Conservation (phyloP, 2,113 vertebrate genomes). For the Scolopax mira region DNA sequence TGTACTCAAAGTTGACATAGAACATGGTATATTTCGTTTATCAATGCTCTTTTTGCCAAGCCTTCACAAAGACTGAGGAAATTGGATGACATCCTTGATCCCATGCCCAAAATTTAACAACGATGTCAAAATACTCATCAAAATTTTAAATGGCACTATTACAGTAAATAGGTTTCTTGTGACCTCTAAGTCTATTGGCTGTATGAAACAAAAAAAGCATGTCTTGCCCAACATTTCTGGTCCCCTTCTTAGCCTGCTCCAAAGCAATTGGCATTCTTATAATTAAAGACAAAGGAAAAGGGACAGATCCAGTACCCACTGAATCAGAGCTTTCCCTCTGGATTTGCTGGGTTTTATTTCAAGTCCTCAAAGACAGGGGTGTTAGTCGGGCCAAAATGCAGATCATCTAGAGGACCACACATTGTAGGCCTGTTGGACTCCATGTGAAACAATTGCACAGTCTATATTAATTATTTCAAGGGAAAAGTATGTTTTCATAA, state of each 20-base stretch:
- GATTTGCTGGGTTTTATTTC: background rate
- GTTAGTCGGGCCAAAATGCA: background rate
- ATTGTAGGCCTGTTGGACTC: background rate
- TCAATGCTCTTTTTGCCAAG: background rate
- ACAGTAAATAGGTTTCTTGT: background rate
- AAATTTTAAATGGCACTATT: background rate
- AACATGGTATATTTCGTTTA: background rate
- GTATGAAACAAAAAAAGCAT: background rate
- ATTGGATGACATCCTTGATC: background rate
- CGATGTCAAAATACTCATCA: background rate
- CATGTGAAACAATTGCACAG: background rate
- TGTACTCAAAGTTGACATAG: background rate
- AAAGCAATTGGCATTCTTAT: background rate
- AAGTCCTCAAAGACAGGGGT: background rate
- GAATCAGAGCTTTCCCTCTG: background rate
- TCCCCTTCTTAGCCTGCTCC: background rate
- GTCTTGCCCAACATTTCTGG: background rate
- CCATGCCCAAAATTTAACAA: background rate
- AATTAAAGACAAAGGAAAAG: background rate
- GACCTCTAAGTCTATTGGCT: background rate
- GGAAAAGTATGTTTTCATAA: background rate
- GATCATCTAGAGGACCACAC: background rate
- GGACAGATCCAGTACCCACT: accelerated
- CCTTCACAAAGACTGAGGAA: background rate
- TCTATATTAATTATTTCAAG: background rate